Evolutionary conservation across 1,140 invertebrate genomes (phyloP), one percentile per base, ranked within the genome.

Genomic region (Ostrea edulis): DNA sequence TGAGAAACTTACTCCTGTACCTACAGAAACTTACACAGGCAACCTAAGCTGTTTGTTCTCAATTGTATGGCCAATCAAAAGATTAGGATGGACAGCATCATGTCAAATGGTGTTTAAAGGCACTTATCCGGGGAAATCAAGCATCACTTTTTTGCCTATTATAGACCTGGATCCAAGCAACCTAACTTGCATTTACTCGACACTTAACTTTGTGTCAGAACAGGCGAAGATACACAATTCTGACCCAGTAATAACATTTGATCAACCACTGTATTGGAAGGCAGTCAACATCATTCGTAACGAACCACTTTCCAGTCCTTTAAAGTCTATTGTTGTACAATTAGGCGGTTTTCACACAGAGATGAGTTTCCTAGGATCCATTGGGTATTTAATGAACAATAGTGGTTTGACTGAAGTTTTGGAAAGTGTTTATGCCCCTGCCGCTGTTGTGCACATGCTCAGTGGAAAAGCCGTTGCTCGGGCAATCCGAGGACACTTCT

Each of bases 401-500:
- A 81, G 88, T 55, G 89, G 91, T n/a, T 71, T 92, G 8, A 29
- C 51, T 20, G 88, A 92, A 62, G 0, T 89, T 35, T 77, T 90
- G 17, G 89, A 92, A 55, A 55, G 87, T n/a, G 58, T 92, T 7
- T 92, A 87, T 90, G 91, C 84, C 2, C 55, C 86, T 81, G 89
- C 90, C 71, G 92, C 91, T 65, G 92, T 93, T 44, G 90, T 91
- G 7, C 93, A 95, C 91, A 94, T 94, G 90, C 81, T 95, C 62
- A 87, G 81, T 85, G 93, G 94, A 52, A 92, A 95, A 91, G 92
- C 94, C 55, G 95, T 94, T 90, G 86, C 93, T n/a, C 89, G 94
- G 90, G 90, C 93, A 71, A 89, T 95, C 11, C 85, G 94, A 91
- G 95, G 87, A 35, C 93, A 95, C 92, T 90, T 94, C 81, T 81